These are phyloP conservation scores for Conops quadrifasciatus DNA, from an alignment of 2,888 invertebrate genomes.

Conservation along the genomic window DNA sequence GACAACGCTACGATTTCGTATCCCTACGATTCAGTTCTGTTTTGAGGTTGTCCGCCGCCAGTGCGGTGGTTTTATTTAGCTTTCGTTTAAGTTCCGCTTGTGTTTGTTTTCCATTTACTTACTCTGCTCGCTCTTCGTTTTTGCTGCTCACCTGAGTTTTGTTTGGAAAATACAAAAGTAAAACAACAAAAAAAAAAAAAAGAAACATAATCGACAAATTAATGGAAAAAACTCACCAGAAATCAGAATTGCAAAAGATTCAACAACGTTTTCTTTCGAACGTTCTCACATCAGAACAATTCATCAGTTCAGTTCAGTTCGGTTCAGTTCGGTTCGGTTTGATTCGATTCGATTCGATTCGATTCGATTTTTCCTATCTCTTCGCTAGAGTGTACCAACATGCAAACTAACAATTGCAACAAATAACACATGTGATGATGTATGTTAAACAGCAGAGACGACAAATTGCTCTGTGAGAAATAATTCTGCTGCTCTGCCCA, in stretches of 20 bases:
- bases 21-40: slow-evolving; percentile 62
- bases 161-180: slow-evolving; percentile 33
- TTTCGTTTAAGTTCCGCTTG: slow-evolving; percentile 42
- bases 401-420: too few species aligned
- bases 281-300: not conserved
- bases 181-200: slow-evolving; percentile 27
- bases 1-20: slow-evolving; percentile 42
- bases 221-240: not conserved
- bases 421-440: too few species aligned
- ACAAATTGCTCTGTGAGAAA: too few species aligned
- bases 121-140: slow-evolving; percentile 41
- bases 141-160: slow-evolving; percentile 40
- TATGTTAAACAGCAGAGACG: too few species aligned
- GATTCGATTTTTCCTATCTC: too few species aligned
- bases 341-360: too few species aligned
- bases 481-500: too few species aligned
- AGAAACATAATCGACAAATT: slow-evolving; percentile 18
- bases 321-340: too few species aligned
- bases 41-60: slow-evolving; percentile 61
- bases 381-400: too few species aligned
- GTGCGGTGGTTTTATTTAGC: slow-evolving; percentile 51
- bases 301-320: too few species aligned
- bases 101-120: slow-evolving; percentile 40
- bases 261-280: not conserved
- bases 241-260: not conserved